Base-by-base conservation (phyloP, 92 coral and sea anemone species). In the Actinernus sp. region DNA sequence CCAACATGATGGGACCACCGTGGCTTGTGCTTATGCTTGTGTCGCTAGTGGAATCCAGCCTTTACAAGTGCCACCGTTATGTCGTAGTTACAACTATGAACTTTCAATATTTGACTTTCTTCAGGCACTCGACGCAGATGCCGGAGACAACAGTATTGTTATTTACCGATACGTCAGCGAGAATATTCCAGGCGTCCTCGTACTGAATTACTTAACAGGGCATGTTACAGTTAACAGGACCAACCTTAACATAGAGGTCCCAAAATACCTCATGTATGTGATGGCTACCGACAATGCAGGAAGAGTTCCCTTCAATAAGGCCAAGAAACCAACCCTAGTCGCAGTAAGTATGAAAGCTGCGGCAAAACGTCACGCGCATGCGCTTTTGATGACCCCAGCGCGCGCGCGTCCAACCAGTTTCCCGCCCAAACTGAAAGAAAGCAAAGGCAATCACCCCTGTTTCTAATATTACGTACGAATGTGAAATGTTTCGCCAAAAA, bases 61-160 rank as follows among this genome's bases (percentile, higher is more conserved):
- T n/a, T n/a, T n/a, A n/a, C n/a, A n/a, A n/a, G n/a, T n/a, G n/a
- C n/a, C n/a, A n/a, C n/a, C n/a, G n/a, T n/a, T n/a, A n/a, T n/a
- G n/a, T n/a, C n/a, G n/a, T n/a, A n/a, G n/a, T n/a, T n/a, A n/a
- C n/a, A n/a, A n/a, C n/a, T n/a, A n/a, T n/a, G n/a, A n/a, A n/a
- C n/a, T n/a, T n/a, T n/a, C n/a, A n/a, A n/a, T n/a, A n/a, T n/a
- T 30, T 33, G 18, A 30, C 29, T 22, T 8, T 30, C 29, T 37
- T 16, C 62, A 89, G 96, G 98, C 98, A n/a, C 50, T 80, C 21
- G 98, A 94, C 57, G 76, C 62, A 41, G 98, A 94, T 54, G 39
- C 64, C 24, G 79, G 82, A 19, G 61, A 70, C 36, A 78, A 60
- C 61, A 66, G 86, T 37, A 58, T 61, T 41, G 38, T 87, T 31